Percentiles rank a stretch among this genome's conserved stretches.
Evolutionary conservation across 1,140 invertebrate genomes (phyloP).

Genomic region (Heliconius melpomene): DNA sequence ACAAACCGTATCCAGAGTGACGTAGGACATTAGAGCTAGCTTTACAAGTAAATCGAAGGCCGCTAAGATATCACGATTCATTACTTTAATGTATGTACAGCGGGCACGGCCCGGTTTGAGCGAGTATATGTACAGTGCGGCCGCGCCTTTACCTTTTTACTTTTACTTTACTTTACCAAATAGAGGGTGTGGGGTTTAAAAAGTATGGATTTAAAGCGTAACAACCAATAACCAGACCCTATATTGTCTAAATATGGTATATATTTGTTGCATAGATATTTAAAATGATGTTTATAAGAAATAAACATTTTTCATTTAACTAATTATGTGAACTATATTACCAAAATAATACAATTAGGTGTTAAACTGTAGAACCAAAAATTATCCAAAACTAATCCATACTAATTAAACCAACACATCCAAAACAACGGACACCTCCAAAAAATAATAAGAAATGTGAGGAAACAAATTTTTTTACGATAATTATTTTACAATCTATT

Average conservation of each 20-base stretch:
- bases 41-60: constrained; percentile 80
- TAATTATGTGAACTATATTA: too few species aligned
- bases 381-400: neutral
- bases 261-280: too few species aligned
- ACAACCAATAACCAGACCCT: too few species aligned
- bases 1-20: constrained; percentile 34
- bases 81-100: constrained; percentile 73
- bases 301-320: too few species aligned
- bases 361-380: too few species aligned
- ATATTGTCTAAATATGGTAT: too few species aligned
- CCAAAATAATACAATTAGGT: too few species aligned
- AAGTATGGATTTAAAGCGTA: neutral
- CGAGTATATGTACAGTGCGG: constrained; percentile 61
- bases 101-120: constrained; percentile 54
- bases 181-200: neutral
- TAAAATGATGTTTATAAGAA: too few species aligned
- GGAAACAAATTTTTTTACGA: neutral
- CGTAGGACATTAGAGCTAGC: constrained; percentile 68
- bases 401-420: neutral
- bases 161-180: neutral
- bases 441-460: neutral
- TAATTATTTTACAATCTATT: constrained; percentile 18
- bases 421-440: neutral
- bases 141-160: constrained; percentile 17
- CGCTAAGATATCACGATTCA: constrained; percentile 80